phyloP scores from a whole-genome alignment of 2,113 vertebrate species.

The Paralichthys olivaceus region DNA sequence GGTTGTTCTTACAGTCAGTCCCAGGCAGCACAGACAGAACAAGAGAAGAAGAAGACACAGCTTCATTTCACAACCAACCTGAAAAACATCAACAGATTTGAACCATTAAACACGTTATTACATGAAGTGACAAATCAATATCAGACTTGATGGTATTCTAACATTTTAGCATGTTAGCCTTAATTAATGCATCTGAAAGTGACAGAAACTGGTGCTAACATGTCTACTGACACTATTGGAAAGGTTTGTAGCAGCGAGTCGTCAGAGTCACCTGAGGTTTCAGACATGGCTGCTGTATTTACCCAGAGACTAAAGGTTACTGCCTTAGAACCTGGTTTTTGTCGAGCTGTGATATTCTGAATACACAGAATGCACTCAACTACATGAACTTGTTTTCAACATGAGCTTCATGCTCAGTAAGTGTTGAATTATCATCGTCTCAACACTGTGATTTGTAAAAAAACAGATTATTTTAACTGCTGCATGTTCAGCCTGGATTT shows the following conservation, averaged over 20 bases:
- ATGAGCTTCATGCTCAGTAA: too few species aligned
- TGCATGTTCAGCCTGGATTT: background rate
- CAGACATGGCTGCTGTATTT: conserved; percentile 50
- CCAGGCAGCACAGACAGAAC: conserved; percentile 39
- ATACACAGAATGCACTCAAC: conserved; percentile 31
- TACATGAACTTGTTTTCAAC: background rate
- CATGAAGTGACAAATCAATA: too few species aligned
- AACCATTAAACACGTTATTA: too few species aligned
- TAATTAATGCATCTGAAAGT: too few species aligned
- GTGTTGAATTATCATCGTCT: background rate
- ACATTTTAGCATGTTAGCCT: background rate
- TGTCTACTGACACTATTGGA: too few species aligned
- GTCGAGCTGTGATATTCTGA: conserved; percentile 22
- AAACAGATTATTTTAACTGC: background rate
- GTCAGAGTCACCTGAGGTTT: conserved; percentile 25
- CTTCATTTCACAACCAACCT: conserved; percentile 59
- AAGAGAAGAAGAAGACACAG: conserved; percentile 44
- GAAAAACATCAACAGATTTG: conserved; percentile 23
- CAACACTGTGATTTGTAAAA: background rate
- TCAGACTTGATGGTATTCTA: too few species aligned
- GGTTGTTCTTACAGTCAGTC: conserved; percentile 53
- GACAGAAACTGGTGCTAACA: too few species aligned
- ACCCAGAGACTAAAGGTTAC: conserved; percentile 65
- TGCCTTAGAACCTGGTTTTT: conserved; percentile 44
- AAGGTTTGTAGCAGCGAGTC: too few species aligned